phyloP scores from a whole-genome alignment of 2,797 vertebrate genomes.

The Balearica regulorum region DNA sequence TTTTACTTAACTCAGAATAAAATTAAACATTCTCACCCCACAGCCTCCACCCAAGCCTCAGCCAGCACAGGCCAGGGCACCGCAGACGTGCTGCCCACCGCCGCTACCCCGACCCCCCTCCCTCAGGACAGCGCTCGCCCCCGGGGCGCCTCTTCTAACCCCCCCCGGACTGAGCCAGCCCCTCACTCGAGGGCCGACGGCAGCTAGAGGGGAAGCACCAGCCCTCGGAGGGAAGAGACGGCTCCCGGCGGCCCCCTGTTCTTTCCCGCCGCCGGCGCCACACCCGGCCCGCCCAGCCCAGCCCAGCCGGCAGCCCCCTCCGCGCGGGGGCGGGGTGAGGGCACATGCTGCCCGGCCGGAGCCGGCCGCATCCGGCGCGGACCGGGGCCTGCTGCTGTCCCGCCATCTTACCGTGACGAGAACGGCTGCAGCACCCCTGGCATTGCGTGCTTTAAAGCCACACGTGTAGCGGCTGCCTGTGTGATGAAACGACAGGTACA shows the following conservation, averaged over 20 bases:
- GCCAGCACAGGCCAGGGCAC: not conserved
- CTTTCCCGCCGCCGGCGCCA: not conserved
- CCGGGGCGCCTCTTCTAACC: too few relatives aligned
- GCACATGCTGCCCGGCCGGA: not conserved
- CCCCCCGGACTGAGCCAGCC: too few relatives aligned
- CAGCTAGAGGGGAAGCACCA: fast-evolving
- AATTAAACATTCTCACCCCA: fast-evolving
- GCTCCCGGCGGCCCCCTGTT: too few relatives aligned
- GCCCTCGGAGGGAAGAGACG: fast-evolving
- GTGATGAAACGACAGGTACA: too few relatives aligned
- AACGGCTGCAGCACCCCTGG: fast-evolving
- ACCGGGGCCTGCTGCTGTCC: not conserved
- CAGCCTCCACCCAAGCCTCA: not conserved
- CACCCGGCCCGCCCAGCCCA: too few relatives aligned
- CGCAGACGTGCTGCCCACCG: not conserved
- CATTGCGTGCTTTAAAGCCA: too few relatives aligned
- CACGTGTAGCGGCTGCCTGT: fast-evolving
- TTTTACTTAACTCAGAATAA: not conserved
- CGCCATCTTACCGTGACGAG: fast-evolving
- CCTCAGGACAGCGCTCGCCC: not conserved
- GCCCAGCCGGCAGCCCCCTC: not conserved
- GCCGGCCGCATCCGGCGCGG: fast-evolving
- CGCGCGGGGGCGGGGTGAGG: too few relatives aligned
- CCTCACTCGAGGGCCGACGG: not conserved
- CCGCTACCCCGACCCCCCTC: too few relatives aligned